phyloP scores from a whole-genome alignment of 92 coral and sea anemone species.

The Phenganax marumi region DNA sequence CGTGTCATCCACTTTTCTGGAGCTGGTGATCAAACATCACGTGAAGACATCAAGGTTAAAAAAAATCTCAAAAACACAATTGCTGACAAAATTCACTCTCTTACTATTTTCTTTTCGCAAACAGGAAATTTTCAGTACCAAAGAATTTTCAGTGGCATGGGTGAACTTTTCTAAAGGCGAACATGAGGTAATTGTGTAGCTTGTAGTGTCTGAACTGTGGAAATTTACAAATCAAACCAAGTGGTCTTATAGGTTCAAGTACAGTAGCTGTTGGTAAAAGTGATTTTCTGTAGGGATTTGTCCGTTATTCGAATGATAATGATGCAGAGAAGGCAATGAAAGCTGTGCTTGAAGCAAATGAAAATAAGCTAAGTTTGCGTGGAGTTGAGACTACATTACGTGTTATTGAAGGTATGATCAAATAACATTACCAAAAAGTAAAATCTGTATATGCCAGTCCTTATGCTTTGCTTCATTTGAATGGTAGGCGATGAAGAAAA shows the following conservation, averaged over 20 bases:
- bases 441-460: not conserved
- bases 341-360: constrained; percentile 72
- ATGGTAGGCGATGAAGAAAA: constrained; percentile 70
- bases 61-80: not conserved
- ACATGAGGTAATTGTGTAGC: constrained; percentile 58
- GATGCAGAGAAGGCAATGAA: constrained; percentile 84
- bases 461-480: not conserved
- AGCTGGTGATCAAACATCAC: constrained; percentile 93
- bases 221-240: too few species aligned
- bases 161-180: constrained; percentile 73
- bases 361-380: constrained; percentile 71
- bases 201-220: too few species aligned
- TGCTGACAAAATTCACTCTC: not conserved
- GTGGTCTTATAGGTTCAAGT: too few species aligned
- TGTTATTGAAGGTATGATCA: constrained; percentile 75
- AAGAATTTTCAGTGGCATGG: constrained; percentile 61
- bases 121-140: constrained; percentile 25
- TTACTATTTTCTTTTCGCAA: not conserved
- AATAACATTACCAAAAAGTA: not conserved
- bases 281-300: constrained; percentile 59
- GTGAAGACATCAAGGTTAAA: constrained; percentile 85
- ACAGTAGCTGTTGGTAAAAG: too few species aligned
- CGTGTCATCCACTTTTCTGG: constrained; percentile 84
- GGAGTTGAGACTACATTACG: constrained; percentile 65
- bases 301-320: constrained; percentile 72